These are phyloP conservation scores for Drosophila azteca DNA, from an alignment of 1,140 invertebrate species.

Conservation along the genomic window DNA sequence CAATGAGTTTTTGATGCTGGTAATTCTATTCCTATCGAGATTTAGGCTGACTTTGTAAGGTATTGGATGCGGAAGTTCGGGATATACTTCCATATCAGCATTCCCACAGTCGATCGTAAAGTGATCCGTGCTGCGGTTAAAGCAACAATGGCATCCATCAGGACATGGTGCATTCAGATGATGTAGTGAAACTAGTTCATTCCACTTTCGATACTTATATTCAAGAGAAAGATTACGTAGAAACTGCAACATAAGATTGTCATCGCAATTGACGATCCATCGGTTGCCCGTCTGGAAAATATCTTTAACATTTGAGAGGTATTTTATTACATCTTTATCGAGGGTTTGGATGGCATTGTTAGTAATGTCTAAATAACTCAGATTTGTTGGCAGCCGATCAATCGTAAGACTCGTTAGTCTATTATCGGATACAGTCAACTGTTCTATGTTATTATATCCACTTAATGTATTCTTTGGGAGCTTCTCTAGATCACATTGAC, in stretches of 20 bases:
- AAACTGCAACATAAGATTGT: background rate
- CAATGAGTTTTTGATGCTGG: background rate
- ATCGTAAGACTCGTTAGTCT: background rate
- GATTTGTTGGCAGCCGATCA: background rate
- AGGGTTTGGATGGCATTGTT: constrained; percentile 2
- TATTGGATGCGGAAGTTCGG: background rate
- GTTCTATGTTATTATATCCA: constrained; percentile 5
- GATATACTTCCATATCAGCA: background rate
- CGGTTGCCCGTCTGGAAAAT: constrained; percentile 14
- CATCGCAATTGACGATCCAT: constrained; percentile 24
- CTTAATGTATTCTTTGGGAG: background rate
- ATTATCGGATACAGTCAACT: constrained; percentile 11
- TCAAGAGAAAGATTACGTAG: background rate
- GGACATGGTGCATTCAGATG: background rate
- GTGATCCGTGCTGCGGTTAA: background rate
- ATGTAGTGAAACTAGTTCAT: background rate
- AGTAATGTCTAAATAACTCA: constrained; percentile 8
- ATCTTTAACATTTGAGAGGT: background rate
- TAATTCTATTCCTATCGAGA: background rate
- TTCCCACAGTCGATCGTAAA: constrained; percentile 7
- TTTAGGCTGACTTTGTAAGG: background rate
- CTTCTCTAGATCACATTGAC: background rate
- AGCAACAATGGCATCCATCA: constrained; percentile 11
- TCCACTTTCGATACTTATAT: background rate
- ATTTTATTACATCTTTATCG: background rate